Evolutionary conservation across 2,113 vertebrate species (phyloP).

Genomic region (Alosa alosa): DNA sequence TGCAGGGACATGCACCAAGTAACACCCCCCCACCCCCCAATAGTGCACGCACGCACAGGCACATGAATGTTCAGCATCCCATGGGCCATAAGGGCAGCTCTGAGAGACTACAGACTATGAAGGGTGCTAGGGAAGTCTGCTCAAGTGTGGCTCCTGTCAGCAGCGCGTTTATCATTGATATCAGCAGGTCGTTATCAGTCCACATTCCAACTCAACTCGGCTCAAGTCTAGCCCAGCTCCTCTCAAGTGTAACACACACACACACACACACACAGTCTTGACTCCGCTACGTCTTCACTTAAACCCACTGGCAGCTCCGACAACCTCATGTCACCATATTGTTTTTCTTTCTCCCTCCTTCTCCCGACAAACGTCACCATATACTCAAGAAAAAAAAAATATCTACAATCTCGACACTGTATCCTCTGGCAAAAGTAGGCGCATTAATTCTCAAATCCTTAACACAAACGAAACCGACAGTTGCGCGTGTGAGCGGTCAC

Average conservation of each 20-base stretch:
- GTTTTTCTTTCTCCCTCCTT: not conserved
- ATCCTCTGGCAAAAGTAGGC: not conserved
- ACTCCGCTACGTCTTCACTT: not conserved
- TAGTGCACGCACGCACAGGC: not conserved
- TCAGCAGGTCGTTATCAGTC: not conserved
- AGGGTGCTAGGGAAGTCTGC: not conserved
- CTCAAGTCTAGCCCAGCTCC: not conserved
- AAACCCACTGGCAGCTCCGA: not conserved
- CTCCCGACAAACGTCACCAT: not conserved
- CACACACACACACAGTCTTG: not conserved
- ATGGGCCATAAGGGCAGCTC: conserved; percentile 44
- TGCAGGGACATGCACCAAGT: not conserved
- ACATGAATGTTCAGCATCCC: not conserved
- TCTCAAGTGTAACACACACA: not conserved
- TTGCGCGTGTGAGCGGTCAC: not conserved
- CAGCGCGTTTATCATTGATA: conserved; percentile 16
- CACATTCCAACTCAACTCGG: not conserved
- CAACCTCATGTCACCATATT: not conserved
- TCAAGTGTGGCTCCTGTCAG: not conserved
- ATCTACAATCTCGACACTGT: not conserved
- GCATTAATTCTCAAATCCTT: not conserved
- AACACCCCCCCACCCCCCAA: conserved; percentile 33
- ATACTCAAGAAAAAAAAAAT: not conserved
- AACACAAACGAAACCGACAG: not conserved
- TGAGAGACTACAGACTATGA: not conserved